A percentile compares a stretch with the other conserved stretches of the same genome.
Evolutionary conservation across 2,113 vertebrate genomes (phyloP).

Genomic region (Sarotherodon lohbergeri): DNA sequence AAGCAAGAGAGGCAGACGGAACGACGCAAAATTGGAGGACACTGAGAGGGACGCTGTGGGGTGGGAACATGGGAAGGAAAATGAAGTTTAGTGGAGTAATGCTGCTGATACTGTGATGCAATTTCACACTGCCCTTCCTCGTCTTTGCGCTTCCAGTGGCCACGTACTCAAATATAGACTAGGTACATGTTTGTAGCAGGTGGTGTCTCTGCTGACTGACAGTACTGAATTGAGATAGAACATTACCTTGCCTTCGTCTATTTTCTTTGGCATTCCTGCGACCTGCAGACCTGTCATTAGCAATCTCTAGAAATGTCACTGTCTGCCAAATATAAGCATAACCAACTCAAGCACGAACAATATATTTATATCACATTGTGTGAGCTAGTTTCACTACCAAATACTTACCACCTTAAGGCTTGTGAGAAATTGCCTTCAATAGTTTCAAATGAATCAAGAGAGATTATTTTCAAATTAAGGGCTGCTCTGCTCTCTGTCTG

Average conservation of each 20-base stretch:
- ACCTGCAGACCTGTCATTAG: slow-evolving; percentile 41
- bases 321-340: slow-evolving; percentile 29
- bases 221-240: not conserved
- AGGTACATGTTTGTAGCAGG: not conserved
- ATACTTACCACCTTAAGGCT: not conserved
- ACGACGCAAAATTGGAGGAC: not conserved
- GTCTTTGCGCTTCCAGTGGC: not conserved
- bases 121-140: not conserved
- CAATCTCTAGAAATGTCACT: slow-evolving; percentile 41
- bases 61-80: slow-evolving; percentile 1
- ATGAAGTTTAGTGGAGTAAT: slow-evolving; percentile 8
- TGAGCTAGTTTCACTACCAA: not conserved
- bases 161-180: not conserved
- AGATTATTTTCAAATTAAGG: not conserved
- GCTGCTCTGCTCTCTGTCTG: not conserved
- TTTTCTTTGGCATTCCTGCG: slow-evolving; percentile 18
- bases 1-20: not conserved
- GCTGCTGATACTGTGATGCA: slow-evolving; percentile 10
- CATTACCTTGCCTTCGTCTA: not conserved
- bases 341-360: slow-evolving; percentile 9
- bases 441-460: not conserved
- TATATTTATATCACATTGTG: slow-evolving; percentile 37
- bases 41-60: not conserved
- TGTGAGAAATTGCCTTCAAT: not conserved
- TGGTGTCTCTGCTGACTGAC: slow-evolving; percentile 9